Conservation (phyloP, 1,140 invertebrate species). For the Tetranychus urticae region DNA sequence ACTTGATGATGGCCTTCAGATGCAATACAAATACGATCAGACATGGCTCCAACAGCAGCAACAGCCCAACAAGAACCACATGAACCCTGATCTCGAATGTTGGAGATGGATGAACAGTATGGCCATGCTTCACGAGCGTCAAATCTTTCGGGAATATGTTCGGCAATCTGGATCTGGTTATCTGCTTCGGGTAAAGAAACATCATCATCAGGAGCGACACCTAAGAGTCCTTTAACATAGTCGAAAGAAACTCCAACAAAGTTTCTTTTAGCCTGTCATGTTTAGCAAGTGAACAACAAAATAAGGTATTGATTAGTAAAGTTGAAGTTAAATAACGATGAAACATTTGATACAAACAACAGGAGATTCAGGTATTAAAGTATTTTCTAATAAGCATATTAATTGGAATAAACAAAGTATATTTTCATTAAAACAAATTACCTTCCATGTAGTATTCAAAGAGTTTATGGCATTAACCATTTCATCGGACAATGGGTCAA, state of each 20-base stretch:
- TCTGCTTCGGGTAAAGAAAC: not conserved
- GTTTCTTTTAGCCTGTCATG: not conserved
- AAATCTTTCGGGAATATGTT: conserved; percentile 44
- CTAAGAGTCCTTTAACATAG: not conserved
- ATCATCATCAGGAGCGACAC: not conserved
- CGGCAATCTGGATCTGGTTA: not conserved
- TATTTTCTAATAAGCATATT: no score
- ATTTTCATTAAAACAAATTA: not conserved
- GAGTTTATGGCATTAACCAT: conserved; percentile 24
- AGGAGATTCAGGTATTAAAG: no score
- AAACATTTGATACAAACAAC: no score
- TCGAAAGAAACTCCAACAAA: not conserved
- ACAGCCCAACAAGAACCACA: conserved; percentile 22
- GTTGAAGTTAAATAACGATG: no score
- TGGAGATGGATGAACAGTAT: conserved; percentile 50
- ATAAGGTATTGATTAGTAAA: no score
- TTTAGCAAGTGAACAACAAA: no score
- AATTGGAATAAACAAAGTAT: no score
- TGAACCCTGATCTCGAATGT: conserved; percentile 47
- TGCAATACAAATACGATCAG: conserved; percentile 42
- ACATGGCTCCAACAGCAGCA: conserved; percentile 8
- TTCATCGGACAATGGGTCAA: conserved; percentile 12
- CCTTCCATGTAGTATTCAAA: conserved; percentile 37
- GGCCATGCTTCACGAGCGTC: conserved; percentile 57
- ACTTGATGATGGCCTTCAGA: conserved; percentile 17